phyloP scores from a whole-genome alignment of 2,888 invertebrate genomes.

The Andrena flavipes region DNA sequence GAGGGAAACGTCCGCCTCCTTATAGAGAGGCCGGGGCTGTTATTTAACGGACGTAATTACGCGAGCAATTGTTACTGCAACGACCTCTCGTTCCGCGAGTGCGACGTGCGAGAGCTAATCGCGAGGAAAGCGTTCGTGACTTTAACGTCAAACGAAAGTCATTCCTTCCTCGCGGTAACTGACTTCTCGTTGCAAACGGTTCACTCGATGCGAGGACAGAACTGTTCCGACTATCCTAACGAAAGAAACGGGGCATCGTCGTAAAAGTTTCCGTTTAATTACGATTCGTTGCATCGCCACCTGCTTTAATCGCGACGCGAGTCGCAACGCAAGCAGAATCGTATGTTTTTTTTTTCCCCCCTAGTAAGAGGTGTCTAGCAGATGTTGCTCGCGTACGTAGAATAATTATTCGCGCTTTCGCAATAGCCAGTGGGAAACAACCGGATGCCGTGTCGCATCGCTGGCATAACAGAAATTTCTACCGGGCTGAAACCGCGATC shows the following conservation, averaged over 20 bases:
- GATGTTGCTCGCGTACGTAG: constrained; percentile 47
- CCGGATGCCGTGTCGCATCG: constrained; percentile 70
- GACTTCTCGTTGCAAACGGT: neutral
- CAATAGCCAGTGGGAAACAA: constrained; percentile 63
- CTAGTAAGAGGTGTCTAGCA: constrained; percentile 40
- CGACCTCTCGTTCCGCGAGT: neutral
- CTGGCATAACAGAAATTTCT: constrained; percentile 66
- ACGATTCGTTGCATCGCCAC: neutral
- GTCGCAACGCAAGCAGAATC: constrained; percentile 23
- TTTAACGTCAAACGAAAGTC: neutral
- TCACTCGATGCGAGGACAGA: too few relatives aligned
- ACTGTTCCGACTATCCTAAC: neutral
- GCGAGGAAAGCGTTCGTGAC: neutral
- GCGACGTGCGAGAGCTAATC: neutral
- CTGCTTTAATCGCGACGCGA: too few relatives aligned
- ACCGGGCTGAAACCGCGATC: constrained; percentile 53
- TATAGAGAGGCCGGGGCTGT: neutral
- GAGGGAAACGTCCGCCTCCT: constrained; percentile 13
- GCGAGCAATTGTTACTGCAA: constrained; percentile 17
- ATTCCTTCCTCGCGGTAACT: neutral
- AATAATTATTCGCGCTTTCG: constrained; percentile 64
- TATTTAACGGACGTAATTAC: constrained; percentile 27
- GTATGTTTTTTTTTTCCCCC: constrained; percentile 33
- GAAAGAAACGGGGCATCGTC: neutral
- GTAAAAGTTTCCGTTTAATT: neutral